These are phyloP conservation scores for Acanthaster planci DNA, from an alignment of 35 echinoderm and acorn worm species.

Conservation along the genomic window DNA sequence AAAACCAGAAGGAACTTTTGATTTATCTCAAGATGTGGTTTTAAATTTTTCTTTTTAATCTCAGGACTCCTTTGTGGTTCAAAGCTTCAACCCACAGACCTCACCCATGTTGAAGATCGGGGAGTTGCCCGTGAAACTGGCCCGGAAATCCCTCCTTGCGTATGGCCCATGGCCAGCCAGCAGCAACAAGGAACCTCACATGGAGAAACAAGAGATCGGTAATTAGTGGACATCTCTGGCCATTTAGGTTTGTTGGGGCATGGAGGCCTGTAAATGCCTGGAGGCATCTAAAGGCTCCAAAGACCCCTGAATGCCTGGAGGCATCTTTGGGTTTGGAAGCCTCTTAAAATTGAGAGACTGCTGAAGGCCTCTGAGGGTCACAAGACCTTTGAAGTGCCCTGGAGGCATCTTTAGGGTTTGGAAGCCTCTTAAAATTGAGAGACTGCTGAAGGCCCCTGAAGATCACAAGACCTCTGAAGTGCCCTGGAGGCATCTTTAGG, in stretches of 20 bases:
- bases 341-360: no score
- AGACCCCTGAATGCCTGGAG: neutral
- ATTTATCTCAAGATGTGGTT: no score
- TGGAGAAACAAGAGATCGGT: slow-evolving; percentile 60
- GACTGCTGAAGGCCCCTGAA: no score
- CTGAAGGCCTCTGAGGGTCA: no score
- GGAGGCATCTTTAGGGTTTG: no score
- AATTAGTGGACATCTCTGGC: neutral
- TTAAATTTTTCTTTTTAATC: slow-evolving; percentile 27
- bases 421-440: no score
- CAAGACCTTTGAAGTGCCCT: no score
- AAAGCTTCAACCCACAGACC: slow-evolving; percentile 56
- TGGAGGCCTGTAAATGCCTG: no score
- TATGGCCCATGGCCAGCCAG: slow-evolving; percentile 57
- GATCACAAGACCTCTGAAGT: no score
- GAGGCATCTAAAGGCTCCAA: no score
- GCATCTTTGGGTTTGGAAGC: neutral
- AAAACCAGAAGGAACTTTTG: no score
- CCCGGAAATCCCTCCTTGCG: slow-evolving; percentile 74
- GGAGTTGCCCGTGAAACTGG: slow-evolving; percentile 67
- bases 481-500: no score
- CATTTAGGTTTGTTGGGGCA: neutral
- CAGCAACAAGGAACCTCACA: slow-evolving; percentile 51
- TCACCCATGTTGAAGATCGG: slow-evolving; percentile 36
- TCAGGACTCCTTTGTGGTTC: slow-evolving; percentile 80